Conservation (phyloP, 2,888 invertebrate genomes). For the Drosophila kambysellisi region DNA sequence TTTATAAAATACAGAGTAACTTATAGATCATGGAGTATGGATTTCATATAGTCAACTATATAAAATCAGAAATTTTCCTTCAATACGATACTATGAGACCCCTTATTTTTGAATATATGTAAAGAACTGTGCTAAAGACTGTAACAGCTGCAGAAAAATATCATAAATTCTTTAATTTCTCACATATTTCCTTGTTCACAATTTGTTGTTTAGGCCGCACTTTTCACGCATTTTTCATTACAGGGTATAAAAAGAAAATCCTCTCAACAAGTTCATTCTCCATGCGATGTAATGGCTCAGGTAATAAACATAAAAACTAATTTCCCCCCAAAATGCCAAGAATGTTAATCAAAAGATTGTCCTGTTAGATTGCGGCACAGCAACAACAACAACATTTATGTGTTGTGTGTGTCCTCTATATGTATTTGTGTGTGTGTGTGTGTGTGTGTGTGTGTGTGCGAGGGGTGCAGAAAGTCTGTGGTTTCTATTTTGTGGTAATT, state of each 20-base stretch:
- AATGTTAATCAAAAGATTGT: slow-evolving; percentile 82
- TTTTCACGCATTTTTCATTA: neutral
- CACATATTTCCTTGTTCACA: neutral
- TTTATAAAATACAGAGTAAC: neutral
- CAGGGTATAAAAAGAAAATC: slow-evolving; percentile 51
- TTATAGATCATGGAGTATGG: neutral
- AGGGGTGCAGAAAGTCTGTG: slow-evolving; percentile 61
- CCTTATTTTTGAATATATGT: neutral
- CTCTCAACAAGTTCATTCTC: slow-evolving; percentile 70
- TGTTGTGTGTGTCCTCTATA: slow-evolving; percentile 16
- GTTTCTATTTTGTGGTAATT: slow-evolving; percentile 81
- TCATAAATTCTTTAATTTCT: neutral
- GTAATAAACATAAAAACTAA: slow-evolving; percentile 81
- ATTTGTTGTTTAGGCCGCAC: neutral
- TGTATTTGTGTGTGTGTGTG: slow-evolving; percentile 22
- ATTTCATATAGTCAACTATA: neutral
- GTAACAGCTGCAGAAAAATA: neutral
- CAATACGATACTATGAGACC: too few species aligned
- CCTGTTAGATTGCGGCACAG: slow-evolving; percentile 72
- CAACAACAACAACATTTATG: slow-evolving; percentile 57
- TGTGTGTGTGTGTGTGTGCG: slow-evolving; percentile 17
- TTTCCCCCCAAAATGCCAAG: slow-evolving; percentile 76
- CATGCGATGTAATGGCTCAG: slow-evolving; percentile 75
- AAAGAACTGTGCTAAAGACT: neutral
- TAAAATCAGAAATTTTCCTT: neutral